A percentile compares a stretch with the other conserved stretches of the same genome.
phyloP scores from a whole-genome alignment of 2,113 vertebrate genomes.

The Lycaon pictus region DNA sequence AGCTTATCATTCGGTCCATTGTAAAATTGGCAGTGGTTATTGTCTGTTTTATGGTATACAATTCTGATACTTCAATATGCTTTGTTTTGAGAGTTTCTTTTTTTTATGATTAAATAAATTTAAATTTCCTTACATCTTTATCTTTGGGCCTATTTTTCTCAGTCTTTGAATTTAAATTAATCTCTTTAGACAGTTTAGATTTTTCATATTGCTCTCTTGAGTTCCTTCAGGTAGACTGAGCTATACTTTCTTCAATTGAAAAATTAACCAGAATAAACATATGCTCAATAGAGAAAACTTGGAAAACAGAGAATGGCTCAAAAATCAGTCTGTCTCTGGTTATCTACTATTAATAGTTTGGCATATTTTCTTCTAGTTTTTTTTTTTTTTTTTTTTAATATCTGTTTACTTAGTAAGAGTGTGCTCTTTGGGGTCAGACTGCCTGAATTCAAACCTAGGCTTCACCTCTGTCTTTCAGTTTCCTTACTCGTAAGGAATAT shows the following conservation, averaged over 20 bases:
- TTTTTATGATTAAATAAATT: constrained; percentile 36
- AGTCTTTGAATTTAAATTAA: constrained; percentile 61
- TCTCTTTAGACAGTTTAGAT: constrained; percentile 30
- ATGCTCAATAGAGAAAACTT: constrained; percentile 3
- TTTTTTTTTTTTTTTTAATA: neutral
- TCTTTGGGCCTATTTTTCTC: neutral
- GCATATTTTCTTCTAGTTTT: neutral
- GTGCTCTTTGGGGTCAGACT: neutral
- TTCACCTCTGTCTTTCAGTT: constrained; percentile 34
- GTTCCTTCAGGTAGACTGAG: constrained; percentile 40
- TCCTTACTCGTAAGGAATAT: constrained; percentile 26
- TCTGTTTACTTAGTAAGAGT: neutral
- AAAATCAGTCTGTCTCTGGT: neutral
- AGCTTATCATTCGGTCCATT: neutral
- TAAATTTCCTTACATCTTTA: constrained; percentile 43
- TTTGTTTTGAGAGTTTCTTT: neutral
- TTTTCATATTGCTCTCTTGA: constrained; percentile 38
- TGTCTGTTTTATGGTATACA: neutral
- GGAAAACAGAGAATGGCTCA: constrained; percentile 15
- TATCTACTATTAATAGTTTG: neutral
- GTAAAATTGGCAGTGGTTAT: neutral
- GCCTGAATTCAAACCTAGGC: neutral
- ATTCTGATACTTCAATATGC: constrained; percentile 9
- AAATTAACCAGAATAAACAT: constrained; percentile 14
- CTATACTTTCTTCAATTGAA: constrained; percentile 15